Base-by-base conservation (phyloP, 2,888 invertebrate genomes). In the Brachypalpus laphriformis region DNA sequence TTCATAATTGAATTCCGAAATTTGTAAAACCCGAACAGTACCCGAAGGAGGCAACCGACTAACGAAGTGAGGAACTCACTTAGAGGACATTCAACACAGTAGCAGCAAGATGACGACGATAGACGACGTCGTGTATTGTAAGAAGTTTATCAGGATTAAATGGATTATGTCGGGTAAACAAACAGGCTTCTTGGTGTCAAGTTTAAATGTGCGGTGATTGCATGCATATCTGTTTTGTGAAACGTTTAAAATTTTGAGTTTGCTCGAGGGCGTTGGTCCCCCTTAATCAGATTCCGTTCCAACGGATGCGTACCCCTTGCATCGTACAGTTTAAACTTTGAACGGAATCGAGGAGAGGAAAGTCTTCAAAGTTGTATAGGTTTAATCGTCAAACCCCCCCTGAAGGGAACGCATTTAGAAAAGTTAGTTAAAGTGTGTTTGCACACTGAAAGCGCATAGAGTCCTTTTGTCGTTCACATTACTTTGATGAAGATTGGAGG, bases 181-280 rank as follows among this genome's bases (percentile, higher is more conserved):
- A 83, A 74, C 49, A 57, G 56, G 70, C 74, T 63, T 74, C 74
- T 74, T 74, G 80, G 83, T 83, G 74, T 80, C 57, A 83, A 80
- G 68, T 83, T 83, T 83, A 80, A 83, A 83, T 83, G 70, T 80
- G 83, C 70, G 78, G 78, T 72, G 82, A 78, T 78, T 83, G 82
- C 61, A 45, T 51, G 45, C 18, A 20, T n/a, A 34, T 18, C 40
- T 16, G 9, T 42, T 9, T 7, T 22, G 31, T 28, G n/a, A 59
- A 66, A 47, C 75, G 37, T 82, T 82, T 54, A 71, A 66, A 59
- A 59, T 77, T 25, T 70, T 57, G 25, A 76, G 20, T 76, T 20
- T 42, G 51, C 45, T 65, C 45, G 14, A 25, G 20, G 45, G 40
- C 25, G 49, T 31, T 31, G 4, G 31, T 31, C 9, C 9, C 22